phyloP scores from a whole-genome alignment of 1,140 invertebrate genomes.

The Papilio polyxenes region DNA sequence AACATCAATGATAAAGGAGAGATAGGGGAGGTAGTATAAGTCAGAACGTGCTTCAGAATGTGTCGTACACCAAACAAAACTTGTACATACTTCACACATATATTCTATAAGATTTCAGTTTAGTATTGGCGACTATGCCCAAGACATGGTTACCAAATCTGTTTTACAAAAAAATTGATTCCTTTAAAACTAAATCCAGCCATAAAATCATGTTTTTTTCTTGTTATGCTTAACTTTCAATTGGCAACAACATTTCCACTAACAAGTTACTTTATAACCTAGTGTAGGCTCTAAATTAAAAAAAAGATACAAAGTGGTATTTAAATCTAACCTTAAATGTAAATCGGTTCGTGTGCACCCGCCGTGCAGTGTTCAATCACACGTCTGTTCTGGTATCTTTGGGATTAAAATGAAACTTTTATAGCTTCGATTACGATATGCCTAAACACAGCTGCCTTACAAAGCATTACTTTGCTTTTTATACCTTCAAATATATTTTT shows the following conservation, averaged over 20 bases:
- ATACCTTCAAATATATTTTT: conserved; percentile 29
- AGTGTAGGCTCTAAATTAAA: neutral
- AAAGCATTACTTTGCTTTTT: conserved; percentile 30
- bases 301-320: conserved; percentile 35
- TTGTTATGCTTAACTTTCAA: conserved; percentile 10
- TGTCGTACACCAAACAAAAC: too few relatives aligned
- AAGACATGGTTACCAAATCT: neutral
- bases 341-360: conserved; percentile 60
- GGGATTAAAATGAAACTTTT: conserved; percentile 79
- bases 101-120: neutral
- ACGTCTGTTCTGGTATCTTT: conserved; percentile 73
- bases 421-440: conserved; percentile 63
- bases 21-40: too few relatives aligned
- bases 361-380: conserved; percentile 66
- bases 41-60: too few relatives aligned
- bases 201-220: neutral
- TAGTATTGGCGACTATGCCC: neutral
- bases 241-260: neutral
- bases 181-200: neutral
- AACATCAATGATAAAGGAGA: too few relatives aligned
- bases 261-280: neutral
- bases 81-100: neutral
- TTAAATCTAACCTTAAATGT: conserved; percentile 51
- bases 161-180: neutral
- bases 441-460: conserved; percentile 48